phyloP scores from a whole-genome alignment of 2,113 vertebrate species.

The Pelecanus crispus region DNA sequence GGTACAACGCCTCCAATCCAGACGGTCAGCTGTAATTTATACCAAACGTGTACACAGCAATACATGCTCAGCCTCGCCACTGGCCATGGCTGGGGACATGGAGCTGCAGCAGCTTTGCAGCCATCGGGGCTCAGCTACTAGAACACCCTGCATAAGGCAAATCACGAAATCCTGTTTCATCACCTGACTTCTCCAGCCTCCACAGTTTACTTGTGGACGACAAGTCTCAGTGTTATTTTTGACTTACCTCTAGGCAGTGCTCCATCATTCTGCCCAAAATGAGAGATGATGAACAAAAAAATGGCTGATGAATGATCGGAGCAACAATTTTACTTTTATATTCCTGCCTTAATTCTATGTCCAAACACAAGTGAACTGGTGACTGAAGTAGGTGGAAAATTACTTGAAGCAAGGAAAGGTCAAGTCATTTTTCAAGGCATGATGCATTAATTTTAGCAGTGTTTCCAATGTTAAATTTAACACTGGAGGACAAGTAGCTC shows the following conservation, averaged over 20 bases:
- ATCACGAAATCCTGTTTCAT: neutral
- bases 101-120: neutral
- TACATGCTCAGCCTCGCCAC: neutral
- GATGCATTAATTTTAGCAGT: neutral
- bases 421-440: neutral
- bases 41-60: accelerated
- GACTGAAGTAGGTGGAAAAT: neutral
- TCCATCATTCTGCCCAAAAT: neutral
- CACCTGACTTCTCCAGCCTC: neutral
- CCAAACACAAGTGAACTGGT: neutral
- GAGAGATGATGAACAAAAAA: neutral
- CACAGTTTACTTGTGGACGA: neutral
- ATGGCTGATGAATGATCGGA: neutral
- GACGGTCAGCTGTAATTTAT: neutral
- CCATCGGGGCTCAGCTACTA: accelerated
- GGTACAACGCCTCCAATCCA: neutral
- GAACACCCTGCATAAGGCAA: neutral
- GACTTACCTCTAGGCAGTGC: neutral
- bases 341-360: neutral
- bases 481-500: neutral
- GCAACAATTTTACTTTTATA: neutral
- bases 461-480: neutral
- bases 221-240: neutral
- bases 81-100: accelerated
- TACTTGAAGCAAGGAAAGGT: neutral